Evolutionary conservation across 2,888 invertebrate species (phyloP).

Genomic region (Lasioglossum oenotherae): DNA sequence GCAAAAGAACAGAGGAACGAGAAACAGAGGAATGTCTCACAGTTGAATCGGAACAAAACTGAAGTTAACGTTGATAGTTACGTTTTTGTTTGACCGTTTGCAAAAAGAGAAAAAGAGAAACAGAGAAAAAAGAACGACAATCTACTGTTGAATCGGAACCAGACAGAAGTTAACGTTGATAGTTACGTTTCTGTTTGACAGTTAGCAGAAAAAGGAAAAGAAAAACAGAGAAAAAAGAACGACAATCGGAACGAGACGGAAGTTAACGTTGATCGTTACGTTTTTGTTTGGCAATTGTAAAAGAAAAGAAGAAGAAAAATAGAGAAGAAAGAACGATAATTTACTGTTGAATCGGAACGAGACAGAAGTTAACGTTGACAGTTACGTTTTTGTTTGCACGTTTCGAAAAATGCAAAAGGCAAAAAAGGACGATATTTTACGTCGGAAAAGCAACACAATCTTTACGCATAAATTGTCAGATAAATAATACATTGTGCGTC

Average conservation of each 20-base stretch:
- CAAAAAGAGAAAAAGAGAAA: background rate
- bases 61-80: slow-evolving; percentile 39
- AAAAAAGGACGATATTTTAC: slow-evolving; percentile 22
- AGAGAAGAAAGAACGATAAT: background rate
- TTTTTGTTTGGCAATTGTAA: slow-evolving; percentile 38
- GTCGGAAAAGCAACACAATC: slow-evolving; percentile 15
- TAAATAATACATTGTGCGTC: slow-evolving; percentile 20
- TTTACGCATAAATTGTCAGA: slow-evolving; percentile 16
- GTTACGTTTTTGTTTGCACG: slow-evolving; percentile 47
- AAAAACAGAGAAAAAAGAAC: background rate
- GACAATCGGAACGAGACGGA: background rate
- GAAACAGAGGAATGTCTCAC: slow-evolving; percentile 13
- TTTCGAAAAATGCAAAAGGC: background rate
- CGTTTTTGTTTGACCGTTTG: slow-evolving; percentile 38
- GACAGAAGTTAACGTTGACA: slow-evolving; percentile 28
- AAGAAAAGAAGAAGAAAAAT: background rate
- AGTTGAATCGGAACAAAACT: background rate
- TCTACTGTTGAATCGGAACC: slow-evolving; percentile 13
- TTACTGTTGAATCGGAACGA: slow-evolving; percentile 1
- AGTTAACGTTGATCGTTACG: slow-evolving; percentile 41
- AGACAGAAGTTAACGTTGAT: slow-evolving; percentile 26
- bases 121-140: background rate
- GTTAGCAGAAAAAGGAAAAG: background rate
- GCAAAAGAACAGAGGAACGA: background rate
- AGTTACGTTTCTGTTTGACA: slow-evolving; percentile 44